Evolutionary conservation across 2,113 vertebrate species (phyloP), one percentile per base, ranked within the genome.

Genomic region (Theristicus caerulescens): DNA sequence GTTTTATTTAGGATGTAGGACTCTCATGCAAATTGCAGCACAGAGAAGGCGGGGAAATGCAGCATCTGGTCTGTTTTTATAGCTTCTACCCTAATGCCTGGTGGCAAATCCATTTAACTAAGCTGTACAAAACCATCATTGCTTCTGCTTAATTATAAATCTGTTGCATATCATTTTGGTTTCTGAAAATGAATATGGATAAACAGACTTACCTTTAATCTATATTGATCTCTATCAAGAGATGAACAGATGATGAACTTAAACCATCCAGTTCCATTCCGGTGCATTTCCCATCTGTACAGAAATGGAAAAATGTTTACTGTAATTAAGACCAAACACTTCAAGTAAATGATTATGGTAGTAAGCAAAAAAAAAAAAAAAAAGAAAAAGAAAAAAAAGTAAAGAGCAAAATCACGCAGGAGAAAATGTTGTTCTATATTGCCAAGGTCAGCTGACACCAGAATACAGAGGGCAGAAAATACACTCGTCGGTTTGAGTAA

Each of bases 131-230:
- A 95, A 95, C 11, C 77, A 94, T 90, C 85, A 69, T 79, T 73
- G 73, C 87, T 96, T 91, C 87, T 91, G 94, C 91, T 93, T 96
- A 96, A 95, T 97, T 96, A 96, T 91, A 96, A 97, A 94, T 89
- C 91, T 95, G 87, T 80, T 96, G 93, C 77, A 61, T 91, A 93
- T 94, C 4, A 93, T 91, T 96, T 89, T 16, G 21, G 11, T 9
- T 76, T 96, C 85, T 85, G 70, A 90, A 97, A 95, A 96, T 87
- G 40, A 96, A 90, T 93, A 90, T 85, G 87, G 69, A 89, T 97
- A 95, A 96, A 89, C 89, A 93, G 94, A 82, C 61, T 96, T 96
- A 96, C 61, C 84, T 94, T 87, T 96, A 96, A 96, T 96, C 95
- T 96, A 42, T 95, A 95, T 55, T 91, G 96, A 95, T 96, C 81